A percentile compares a stretch with the other conserved stretches of the same genome.
These are phyloP conservation scores for Fissipunctia ypsillon DNA, from an alignment of 2,888 invertebrate species.

Conservation along the genomic window DNA sequence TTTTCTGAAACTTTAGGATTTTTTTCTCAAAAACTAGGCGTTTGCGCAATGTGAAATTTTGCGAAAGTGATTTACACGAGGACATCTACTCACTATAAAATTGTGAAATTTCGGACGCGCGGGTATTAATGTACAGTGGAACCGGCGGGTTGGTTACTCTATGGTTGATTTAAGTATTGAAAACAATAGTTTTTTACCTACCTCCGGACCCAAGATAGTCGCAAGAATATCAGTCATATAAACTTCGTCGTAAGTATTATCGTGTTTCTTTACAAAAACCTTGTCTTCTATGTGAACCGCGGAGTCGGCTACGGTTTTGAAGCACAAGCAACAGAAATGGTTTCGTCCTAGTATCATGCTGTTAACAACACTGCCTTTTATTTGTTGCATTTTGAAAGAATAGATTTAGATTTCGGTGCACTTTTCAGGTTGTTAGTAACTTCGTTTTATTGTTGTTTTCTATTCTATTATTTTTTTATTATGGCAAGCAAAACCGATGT, in stretches of 20 bases:
- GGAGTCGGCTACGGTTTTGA: conserved; percentile 11
- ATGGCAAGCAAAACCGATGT: too few relatives aligned
- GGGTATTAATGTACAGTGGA: too few relatives aligned
- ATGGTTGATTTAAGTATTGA: neutral
- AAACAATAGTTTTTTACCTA: neutral
- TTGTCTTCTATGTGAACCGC: conserved; percentile 12
- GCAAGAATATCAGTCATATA: conserved; percentile 8
- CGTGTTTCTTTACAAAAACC: neutral
- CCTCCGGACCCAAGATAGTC: conserved; percentile 3
- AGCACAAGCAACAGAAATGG: conserved; percentile 30
- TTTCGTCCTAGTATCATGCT: conserved; percentile 13
- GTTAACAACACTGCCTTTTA: conserved; percentile 17
- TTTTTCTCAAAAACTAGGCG: too few relatives aligned
- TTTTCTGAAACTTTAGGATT: too few relatives aligned
- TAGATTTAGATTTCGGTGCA: neutral
- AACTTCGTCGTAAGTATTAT: conserved; percentile 1
- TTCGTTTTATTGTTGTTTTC: too few relatives aligned
- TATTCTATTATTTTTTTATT: too few relatives aligned
- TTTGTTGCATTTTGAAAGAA: conserved; percentile 9
- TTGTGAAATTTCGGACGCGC: too few relatives aligned
- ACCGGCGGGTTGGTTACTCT: too few relatives aligned
- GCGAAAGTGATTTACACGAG: too few relatives aligned
- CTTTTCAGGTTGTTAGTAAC: too few relatives aligned
- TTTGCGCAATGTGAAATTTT: too few relatives aligned
- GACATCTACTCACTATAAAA: too few relatives aligned